phyloP scores from a whole-genome alignment of 1,140 invertebrate species.

The Tetragnatha versicolor region DNA sequence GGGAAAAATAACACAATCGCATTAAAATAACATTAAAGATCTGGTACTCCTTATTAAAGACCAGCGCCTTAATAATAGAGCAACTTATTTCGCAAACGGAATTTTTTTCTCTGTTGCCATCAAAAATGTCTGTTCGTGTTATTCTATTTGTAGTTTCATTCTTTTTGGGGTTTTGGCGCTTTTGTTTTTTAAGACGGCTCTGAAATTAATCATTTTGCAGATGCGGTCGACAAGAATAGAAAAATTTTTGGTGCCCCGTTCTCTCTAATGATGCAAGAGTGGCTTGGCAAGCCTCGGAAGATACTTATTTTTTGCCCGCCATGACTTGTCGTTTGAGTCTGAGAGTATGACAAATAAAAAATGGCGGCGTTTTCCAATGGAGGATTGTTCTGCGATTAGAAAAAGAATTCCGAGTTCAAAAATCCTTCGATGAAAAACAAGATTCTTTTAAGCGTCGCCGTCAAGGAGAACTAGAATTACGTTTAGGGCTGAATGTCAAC shows the following conservation, averaged over 20 bases:
- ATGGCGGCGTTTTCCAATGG: too few species aligned
- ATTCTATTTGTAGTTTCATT: slow-evolving; percentile 40
- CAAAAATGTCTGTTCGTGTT: slow-evolving; percentile 16
- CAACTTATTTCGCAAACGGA: slow-evolving; percentile 2
- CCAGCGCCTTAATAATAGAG: slow-evolving; percentile 34
- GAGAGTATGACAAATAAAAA: too few species aligned
- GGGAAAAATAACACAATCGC: slow-evolving; percentile 18
- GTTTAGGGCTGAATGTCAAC: too few species aligned
- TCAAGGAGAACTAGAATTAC: too few species aligned
- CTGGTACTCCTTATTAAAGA: slow-evolving; percentile 24
- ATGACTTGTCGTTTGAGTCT: too few species aligned
- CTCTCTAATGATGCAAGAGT: slow-evolving; percentile 47
- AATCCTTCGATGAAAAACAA: too few species aligned
- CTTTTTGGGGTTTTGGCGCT: slow-evolving; percentile 29
- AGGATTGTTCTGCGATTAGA: too few species aligned
- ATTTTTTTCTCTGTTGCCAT: not conserved
- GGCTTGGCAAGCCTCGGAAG: slow-evolving; percentile 24
- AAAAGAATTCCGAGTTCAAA: too few species aligned
- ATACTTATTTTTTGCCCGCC: slow-evolving; percentile 5
- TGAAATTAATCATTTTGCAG: slow-evolving; percentile 50
- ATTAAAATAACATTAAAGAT: slow-evolving; percentile 51
- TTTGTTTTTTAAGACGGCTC: slow-evolving; percentile 26
- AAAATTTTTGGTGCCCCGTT: slow-evolving; percentile 35
- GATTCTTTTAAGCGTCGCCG: too few species aligned
- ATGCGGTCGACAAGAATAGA: slow-evolving; percentile 49